Evolutionary conservation across 2,888 invertebrate genomes (phyloP).

Genomic region (Operophtera brumata): DNA sequence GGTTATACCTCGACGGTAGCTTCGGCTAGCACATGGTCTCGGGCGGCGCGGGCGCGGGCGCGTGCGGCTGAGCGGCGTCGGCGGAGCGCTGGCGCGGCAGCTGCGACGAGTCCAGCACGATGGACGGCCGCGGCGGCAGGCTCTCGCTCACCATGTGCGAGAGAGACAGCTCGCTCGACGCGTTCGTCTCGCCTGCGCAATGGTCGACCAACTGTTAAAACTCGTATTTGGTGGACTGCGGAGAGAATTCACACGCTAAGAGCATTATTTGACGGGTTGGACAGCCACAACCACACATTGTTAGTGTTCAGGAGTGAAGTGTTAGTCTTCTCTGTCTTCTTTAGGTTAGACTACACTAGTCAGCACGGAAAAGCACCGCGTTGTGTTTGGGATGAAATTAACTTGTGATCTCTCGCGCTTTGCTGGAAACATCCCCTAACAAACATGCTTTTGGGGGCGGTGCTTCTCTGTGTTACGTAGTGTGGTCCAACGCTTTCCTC

Average conservation of each 20-base stretch:
- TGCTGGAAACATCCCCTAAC: no score
- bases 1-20: conserved; percentile 1
- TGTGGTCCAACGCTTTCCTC: no score
- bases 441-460: no score
- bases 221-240: conserved; percentile 13
- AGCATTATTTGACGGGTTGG: background rate
- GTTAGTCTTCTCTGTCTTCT: conserved; percentile 9
- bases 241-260: conserved; percentile 15
- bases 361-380: no score
- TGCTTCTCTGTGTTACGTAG: no score
- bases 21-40: conserved; percentile 71
- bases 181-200: conserved; percentile 71
- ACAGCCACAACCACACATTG: conserved; percentile 12
- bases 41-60: conserved; percentile 62
- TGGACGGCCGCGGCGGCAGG: conserved; percentile 73
- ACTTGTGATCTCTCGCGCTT: no score
- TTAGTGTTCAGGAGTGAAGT: conserved; percentile 1
- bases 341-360: background rate
- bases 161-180: conserved; percentile 74
- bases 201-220: conserved; percentile 10
- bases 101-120: conserved; percentile 75
- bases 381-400: no score
- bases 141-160: conserved; percentile 78
- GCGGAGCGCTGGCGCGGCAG: conserved; percentile 74
- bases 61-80: conserved; percentile 57